Base-by-base conservation (phyloP, 1,140 invertebrate species). In the Drosophila nigrodunni region DNA sequence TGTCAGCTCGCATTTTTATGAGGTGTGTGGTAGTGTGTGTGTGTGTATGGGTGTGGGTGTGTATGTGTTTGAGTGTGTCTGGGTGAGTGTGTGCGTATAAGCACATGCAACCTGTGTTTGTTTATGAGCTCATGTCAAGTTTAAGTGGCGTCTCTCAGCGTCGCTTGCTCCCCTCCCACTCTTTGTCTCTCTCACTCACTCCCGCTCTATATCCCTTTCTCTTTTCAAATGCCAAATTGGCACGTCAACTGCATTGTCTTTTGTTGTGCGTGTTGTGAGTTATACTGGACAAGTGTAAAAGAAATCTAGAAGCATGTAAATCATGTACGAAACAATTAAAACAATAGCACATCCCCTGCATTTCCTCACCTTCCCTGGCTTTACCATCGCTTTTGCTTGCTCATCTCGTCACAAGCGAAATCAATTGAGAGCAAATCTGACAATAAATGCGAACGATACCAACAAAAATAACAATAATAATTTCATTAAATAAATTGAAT, bases 1-100 rank as follows among this genome's bases (percentile, higher is more conserved):
- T 88, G 83, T 79, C 79, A 72, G 70, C 70, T 82, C 69, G 62
- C 70, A 88, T 88, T 88, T 87, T 87, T 87, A 87, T 87, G 83
- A 82, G 82, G 70, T 74, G 78, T 69, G 62, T 35, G 54, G 52
- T 68, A n/a, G 15, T 61, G 69, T 61, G 58, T 55, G 70, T 75
- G 78, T 57, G 52, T 30, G 3, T 30, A 46, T 57, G 71, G 61
- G 69, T 58, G 58, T 55, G 70, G 58, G 69, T 61, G 58, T 55
- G 70, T 75, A 75, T 57, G 52, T 30, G 3, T 30, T 49, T 57
- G 71, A 65, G 69, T 58, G 58, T 55, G 70, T 78, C 75, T 57
- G 52, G 49, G 79, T 74, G 74, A 46, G 62, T 39, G 59, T 49
- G 65, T 74, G 58, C 79, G 70, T 59, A 67, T 75, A 80, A 83